phyloP scores from a whole-genome alignment of 2,888 invertebrate species.

The Mesorhabditis spiculigera region DNA sequence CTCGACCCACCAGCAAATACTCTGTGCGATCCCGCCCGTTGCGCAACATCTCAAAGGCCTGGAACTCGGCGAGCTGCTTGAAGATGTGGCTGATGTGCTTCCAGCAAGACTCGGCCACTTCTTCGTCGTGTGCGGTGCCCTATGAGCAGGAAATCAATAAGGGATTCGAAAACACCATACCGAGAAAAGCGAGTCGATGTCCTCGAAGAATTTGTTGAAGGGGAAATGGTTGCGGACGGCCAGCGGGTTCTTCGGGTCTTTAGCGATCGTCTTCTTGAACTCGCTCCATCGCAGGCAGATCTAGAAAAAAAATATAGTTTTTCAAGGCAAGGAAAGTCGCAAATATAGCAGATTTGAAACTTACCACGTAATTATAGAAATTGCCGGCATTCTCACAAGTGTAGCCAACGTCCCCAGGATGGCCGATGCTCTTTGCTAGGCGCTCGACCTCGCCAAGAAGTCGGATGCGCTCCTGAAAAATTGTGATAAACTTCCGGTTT shows the following conservation, averaged over 20 bases:
- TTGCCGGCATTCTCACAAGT: constrained; percentile 98
- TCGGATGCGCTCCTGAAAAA: constrained; percentile 23
- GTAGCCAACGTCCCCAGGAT: constrained; percentile 83
- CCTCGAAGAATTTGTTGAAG: constrained; percentile 85
- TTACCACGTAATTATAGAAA: constrained; percentile 84
- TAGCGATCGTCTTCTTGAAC: not conserved
- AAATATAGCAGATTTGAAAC: constrained; percentile 8
- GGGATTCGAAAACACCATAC: constrained; percentile 52
- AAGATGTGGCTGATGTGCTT: constrained; percentile 90
- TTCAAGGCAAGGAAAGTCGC: not conserved
- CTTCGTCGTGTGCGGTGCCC: constrained; percentile 31
- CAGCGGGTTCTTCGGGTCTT: not conserved
- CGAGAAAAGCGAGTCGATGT: constrained; percentile 87
- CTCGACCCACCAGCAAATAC: constrained; percentile 78
- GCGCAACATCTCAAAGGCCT: constrained; percentile 91
- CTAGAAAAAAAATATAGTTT: not conserved
- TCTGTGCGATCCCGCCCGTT: constrained; percentile 92
- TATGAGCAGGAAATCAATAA: constrained; percentile 10
- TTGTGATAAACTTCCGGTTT: constrained; percentile 1
- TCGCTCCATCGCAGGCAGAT: not conserved
- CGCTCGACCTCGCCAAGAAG: constrained; percentile 72
- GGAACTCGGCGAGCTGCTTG: constrained; percentile 91
- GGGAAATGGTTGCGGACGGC: constrained; percentile 79
- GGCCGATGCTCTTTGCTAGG: constrained; percentile 80
- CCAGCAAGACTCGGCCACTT: constrained; percentile 81